Percentiles rank a stretch among this genome's conserved stretches.
Evolutionary conservation across 2,797 vertebrate genomes (phyloP).

Genomic region (Taenioides sp.): DNA sequence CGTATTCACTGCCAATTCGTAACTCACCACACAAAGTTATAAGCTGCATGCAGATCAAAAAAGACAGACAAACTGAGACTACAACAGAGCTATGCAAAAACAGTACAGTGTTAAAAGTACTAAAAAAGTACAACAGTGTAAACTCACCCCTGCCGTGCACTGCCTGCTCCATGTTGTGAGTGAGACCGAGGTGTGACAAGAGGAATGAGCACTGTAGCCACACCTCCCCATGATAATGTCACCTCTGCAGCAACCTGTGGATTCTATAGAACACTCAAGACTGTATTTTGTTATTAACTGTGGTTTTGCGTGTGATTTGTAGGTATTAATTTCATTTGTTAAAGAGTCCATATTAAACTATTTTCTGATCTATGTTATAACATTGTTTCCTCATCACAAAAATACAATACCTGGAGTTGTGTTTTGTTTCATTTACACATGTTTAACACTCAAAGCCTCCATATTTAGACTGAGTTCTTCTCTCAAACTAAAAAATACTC

Average conservation of each 20-base stretch:
- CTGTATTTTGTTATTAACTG: background rate
- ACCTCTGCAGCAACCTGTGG: background rate
- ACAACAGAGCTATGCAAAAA: background rate
- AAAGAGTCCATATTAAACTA: too few relatives aligned
- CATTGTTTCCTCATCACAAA: too few relatives aligned
- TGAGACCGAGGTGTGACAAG: slow-evolving; percentile 17
- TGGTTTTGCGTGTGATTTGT: background rate
- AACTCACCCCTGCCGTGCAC: slow-evolving; percentile 36
- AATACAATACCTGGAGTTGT: too few relatives aligned
- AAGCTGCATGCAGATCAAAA: background rate
- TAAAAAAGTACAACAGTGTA: background rate
- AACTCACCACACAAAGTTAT: background rate
- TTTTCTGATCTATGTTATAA: too few relatives aligned
- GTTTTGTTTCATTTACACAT: too few relatives aligned
- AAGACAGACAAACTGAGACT: background rate
- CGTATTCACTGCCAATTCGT: too few relatives aligned
- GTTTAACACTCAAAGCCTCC: too few relatives aligned
- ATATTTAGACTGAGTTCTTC: too few relatives aligned
- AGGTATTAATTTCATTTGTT: background rate
- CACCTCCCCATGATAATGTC: slow-evolving; percentile 12
- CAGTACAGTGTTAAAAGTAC: background rate
- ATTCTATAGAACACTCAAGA: background rate
- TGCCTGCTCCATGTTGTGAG: slow-evolving; percentile 27
- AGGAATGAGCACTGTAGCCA: slow-evolving; percentile 33
- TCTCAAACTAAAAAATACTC: too few relatives aligned